Base-by-base conservation (phyloP, 1,140 invertebrate genomes). In the Zaprionus lachaisei region DNA sequence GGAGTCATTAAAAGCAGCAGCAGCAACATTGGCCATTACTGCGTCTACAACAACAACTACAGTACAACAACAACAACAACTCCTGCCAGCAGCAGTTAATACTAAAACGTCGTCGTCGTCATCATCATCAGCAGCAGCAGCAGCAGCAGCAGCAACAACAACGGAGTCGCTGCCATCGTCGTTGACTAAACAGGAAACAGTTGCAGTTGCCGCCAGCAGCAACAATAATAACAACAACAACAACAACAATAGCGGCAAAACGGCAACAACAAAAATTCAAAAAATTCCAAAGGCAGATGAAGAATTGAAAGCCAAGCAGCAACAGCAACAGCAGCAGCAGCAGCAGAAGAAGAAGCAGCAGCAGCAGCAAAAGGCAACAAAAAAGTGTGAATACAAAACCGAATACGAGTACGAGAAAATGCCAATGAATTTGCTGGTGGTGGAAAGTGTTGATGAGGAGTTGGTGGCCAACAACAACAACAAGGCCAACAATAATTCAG, bases 221-320 rank as follows among this genome's bases (percentile, higher is more conserved):
- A 41, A 26, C 38, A 62, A 38, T 31, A 62, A n/a, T 58, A 66
- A 22, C 37, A 72, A 31, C 37, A 54, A 17, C 56, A 69, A 70
- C 54, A 63, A 56, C 54, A 65, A 66, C 41, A 54, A 51, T 55
- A 28, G 31, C 57, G 26, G 47, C 68, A 51, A 24, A 65, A 71
- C 41, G 70, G 74, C 57, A 55, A 37, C 69, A 89, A 73, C 76
- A 87, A 90, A 91, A 89, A 80, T 91, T 89, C 77, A 72, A 58
- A 84, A 89, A 91, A 87, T 84, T 84, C 77, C 89, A 89, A 87
- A 89, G 79, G 89, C 91, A 91, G 73, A 80, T 73, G 81, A 91
- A 70, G 79, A 86, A 81, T 77, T 91, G 70, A 90, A 81, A 89
- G 76, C 87, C 75, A 82, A 82, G 80, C 79, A 91, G 38, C 44